Evolutionary conservation across 2,113 vertebrate genomes (phyloP).

Genomic region (Rousettus leschenaultii): DNA sequence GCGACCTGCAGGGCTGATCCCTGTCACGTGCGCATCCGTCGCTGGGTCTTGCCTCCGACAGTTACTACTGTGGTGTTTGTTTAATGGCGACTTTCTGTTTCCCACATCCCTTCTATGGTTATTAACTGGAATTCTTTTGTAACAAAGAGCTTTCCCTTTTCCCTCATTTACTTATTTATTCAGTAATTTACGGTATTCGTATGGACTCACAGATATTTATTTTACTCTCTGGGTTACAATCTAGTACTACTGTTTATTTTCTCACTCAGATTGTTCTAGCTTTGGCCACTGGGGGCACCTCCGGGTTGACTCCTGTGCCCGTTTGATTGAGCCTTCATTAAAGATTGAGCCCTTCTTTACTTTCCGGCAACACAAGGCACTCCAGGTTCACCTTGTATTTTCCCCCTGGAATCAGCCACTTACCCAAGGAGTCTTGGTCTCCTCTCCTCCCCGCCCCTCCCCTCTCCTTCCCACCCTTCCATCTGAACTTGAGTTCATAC

Average conservation of each 20-base stretch:
- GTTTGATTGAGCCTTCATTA: neutral
- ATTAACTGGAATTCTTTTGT: neutral
- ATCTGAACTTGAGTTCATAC: neutral
- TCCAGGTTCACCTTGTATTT: neutral
- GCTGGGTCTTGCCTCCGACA: neutral
- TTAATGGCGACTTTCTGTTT: neutral
- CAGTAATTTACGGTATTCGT: neutral
- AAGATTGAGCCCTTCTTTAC: neutral
- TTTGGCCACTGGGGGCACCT: neutral
- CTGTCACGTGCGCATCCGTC: neutral
- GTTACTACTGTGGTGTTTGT: neutral
- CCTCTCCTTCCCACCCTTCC: too few species aligned
- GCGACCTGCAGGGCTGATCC: neutral
- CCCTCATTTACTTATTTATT: neutral
- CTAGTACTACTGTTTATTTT: neutral
- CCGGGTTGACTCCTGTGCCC: neutral
- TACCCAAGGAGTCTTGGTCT: neutral
- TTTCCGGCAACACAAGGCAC: neutral
- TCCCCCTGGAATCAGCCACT: neutral
- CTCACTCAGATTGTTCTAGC: neutral
- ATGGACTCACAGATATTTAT: neutral
- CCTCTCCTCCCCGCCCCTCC: neutral
- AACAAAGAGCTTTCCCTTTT: neutral
- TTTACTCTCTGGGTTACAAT: neutral
- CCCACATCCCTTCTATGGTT: neutral